Base-by-base conservation (phyloP, 2,797 vertebrate species). In the Acrossocheilus fasciatus region DNA sequence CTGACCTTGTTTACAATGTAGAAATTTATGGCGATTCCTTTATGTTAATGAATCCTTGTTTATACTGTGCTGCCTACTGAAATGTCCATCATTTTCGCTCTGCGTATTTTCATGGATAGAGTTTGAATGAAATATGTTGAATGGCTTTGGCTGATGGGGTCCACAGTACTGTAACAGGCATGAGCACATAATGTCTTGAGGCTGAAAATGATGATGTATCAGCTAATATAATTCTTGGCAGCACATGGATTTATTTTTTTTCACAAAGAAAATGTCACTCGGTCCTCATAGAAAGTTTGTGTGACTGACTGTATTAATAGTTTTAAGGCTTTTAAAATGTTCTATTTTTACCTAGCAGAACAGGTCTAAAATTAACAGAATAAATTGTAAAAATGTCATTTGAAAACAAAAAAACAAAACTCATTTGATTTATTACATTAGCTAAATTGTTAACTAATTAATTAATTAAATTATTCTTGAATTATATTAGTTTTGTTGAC, bases 141-240 rank as follows among this genome's bases (percentile, higher is more conserved):
- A 74, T 74, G 76, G 50, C 59, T 57, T 20, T 54, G 72, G 57
- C 36, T 80, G 62, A 88, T 52, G 81, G 73, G 34, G 52, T 59
- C 72, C 45, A 80, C 57, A 70, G 54, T 69, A 84, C 50, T 72
- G 76, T 76, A 74, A 57, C 17, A 76, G 59, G 66, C 59, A 69
- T 80, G 75, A 47, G 41, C 52, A 70, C 41, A 52, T 86, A n/a
- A 73, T 36, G 12, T 79, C 82, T 86, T 50, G 41, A 52, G 74
- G 84, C 59, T 75, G 30, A 36, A 93, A 92, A 94, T 92, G 90
- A 94, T 92, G 92, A 94, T 93, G 89, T 91, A 94, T 94, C 18
- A 26, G 86, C 70, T 89, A 91, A 93, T 91, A 91, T 84, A 50
- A 75, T 91, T 64, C 75, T 41, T 23, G 43, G 80, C 84, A 59